Base-by-base conservation (phyloP, 2,113 vertebrate genomes). In the Accipiter cooperii region DNA sequence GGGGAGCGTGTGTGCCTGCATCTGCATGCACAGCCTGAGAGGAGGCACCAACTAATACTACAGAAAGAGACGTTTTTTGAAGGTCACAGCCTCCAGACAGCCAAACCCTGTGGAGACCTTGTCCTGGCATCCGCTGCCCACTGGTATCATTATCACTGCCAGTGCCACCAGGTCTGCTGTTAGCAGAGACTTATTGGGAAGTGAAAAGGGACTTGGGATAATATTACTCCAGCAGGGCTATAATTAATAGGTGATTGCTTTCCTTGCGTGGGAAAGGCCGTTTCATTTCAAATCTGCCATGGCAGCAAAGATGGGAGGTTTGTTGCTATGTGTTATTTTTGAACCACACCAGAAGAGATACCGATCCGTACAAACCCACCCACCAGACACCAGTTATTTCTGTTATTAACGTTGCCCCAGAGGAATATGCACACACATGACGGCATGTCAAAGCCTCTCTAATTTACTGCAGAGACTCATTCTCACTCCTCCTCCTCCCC, bases 1-100 rank as follows among this genome's bases (percentile, higher is more conserved):
- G 47, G 17, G 66, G n/a, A 61, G 13, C 1, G 0, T 6, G 1
- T 28, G 57, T 52, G 52, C 44, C 52, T 0, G 0, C 29, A 11
- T 34, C 31, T 4, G 2, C 5, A 0, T 33, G 63, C n/a, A 2
- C 46, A 84, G 2, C 57, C 85, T 65, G n/a, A 60, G 40, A 84
- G 80, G 65, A 86, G 61, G 11, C 44, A 79, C 17, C 51, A 49
- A 0, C 75, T 80, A 74, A 20, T 63, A 12, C 31, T 12, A 5
- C 21, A 86, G 74, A 58, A 63, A 38, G 69, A 66, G 33, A 16
- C 57, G 19, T 0, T 38, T 76, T 91, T 51, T 81, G 68, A 86
- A 79, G 51, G 76, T 81, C 86, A 60, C 29, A 81, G 68, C 25
- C 33, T 83, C 40, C 79, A 83, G 70, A 58, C 55, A 89, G 74